Evolutionary conservation across 2,113 vertebrate genomes (phyloP), one percentile per base, ranked within the genome.

Genomic region (Pelusios castaneus): DNA sequence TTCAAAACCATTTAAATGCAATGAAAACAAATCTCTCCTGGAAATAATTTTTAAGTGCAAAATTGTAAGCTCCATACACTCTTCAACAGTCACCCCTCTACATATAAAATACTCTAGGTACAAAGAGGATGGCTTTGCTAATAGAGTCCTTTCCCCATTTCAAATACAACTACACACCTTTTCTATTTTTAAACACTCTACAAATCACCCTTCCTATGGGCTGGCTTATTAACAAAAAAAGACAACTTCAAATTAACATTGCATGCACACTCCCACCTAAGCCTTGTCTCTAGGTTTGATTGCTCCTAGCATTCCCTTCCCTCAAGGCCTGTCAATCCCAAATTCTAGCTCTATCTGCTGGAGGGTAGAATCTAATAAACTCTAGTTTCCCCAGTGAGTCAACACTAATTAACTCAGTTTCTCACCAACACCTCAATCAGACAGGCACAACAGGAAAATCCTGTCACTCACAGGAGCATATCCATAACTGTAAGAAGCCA

Each of bases 301-400:
- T 22, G 9, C 63, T 67, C 19, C 73, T 43, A 27, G 22, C 43
- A 41, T 6, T 38, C 55, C 43, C 43, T 49, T 47, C 43, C 41
- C 77, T 0, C 0, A 3, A 2, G 12, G 11, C 75, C 12, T 45
- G 5, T 1, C 0, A 19, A 25, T 70, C 43, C 19, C 49, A 41
- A 17, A n/a, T 14, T 49, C 0, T 0, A 47, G 21, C 24, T 3
- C 4, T 17, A 27, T 38, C 56, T 6, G 10, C 41, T n/a, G 1
- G 0, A 0, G 17, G 2, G 13, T 31, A 25, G 56, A 47, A n/a
- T 2, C 5, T 10, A 19, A 8, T 51, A 9, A 70, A 0, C n/a
- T n/a, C 5, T 0, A 0, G 3, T 0, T 2, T 14, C 3, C 2
- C 8, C 22, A 14, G 1, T 2, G 1, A 45, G 49, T 56, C 10